These are phyloP conservation scores for Melanotaenia maccullochi DNA, from an alignment of 2,797 vertebrate species.

Conservation along the genomic window DNA sequence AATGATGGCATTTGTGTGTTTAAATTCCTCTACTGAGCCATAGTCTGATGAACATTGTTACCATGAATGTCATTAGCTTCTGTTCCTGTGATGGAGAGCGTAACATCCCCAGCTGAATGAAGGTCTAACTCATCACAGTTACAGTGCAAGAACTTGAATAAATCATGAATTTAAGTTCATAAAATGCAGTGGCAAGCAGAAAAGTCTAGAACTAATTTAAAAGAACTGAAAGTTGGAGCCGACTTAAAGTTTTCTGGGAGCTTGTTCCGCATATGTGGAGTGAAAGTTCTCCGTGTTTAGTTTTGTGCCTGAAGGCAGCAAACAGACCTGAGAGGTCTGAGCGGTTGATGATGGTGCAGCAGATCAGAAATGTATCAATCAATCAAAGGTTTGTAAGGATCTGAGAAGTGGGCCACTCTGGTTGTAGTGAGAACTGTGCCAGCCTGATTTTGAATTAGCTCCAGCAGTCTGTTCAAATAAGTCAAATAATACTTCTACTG, in stretches of 20 bases:
- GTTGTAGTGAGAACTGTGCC: background rate
- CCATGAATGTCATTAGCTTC: constrained; percentile 7
- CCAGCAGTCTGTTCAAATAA: constrained; percentile 2
- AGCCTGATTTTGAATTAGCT: background rate
- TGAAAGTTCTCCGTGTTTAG: constrained; percentile 4
- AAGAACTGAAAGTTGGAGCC: background rate
- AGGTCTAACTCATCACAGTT: constrained; percentile 6
- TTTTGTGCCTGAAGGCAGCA: background rate
- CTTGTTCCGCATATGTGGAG: background rate
- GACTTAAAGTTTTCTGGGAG: background rate
- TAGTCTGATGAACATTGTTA: constrained; percentile 11
- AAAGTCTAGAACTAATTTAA: background rate
- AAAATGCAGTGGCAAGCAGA: constrained; percentile 1
- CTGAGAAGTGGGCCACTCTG: background rate
- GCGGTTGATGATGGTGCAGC: background rate
- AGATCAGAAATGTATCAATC: background rate
- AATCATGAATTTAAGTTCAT: background rate
- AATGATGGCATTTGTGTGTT: background rate
- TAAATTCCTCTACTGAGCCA: constrained; percentile 11
- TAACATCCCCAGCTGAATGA: constrained; percentile 2
- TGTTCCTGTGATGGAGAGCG: constrained; percentile 5
- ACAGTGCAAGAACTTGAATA: background rate
- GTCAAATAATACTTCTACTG: background rate
- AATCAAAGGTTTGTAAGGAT: background rate
- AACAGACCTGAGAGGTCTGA: background rate